Conservation (phyloP, 1,140 invertebrate genomes). For the Drosophila erecta region DNA sequence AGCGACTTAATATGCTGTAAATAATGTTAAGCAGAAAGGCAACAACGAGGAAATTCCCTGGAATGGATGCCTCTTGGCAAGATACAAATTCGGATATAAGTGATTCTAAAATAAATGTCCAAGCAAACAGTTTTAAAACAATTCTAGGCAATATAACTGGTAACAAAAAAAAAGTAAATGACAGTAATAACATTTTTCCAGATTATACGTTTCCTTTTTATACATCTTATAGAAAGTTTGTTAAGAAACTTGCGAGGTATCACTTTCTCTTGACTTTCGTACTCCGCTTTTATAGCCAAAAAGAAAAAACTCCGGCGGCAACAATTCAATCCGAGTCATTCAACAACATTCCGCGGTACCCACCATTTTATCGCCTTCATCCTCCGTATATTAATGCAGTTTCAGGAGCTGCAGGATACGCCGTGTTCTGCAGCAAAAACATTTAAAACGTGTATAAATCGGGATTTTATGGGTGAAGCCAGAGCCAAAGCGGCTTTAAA, state of each 20-base stretch:
- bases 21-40: constrained; percentile 42
- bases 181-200: too few relatives aligned
- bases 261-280: not conserved
- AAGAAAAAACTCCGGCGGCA: not conserved
- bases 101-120: too few relatives aligned
- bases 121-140: too few relatives aligned
- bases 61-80: not conserved
- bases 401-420: constrained; percentile 29
- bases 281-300: not conserved
- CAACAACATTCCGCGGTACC: constrained; percentile 31
- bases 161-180: not conserved
- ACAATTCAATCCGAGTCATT: constrained; percentile 44
- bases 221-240: not conserved
- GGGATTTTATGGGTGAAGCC: constrained; percentile 42
- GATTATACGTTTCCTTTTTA: too few relatives aligned
- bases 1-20: constrained; percentile 70
- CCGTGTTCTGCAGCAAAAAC: constrained; percentile 56
- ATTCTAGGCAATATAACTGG: too few relatives aligned
- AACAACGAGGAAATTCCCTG: constrained; percentile 6
- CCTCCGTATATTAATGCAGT: constrained; percentile 51
- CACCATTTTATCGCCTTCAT: constrained; percentile 26
- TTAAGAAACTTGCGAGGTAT: not conserved
- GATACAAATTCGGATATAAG: too few relatives aligned
- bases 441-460: constrained; percentile 68
- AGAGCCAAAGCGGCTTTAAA: constrained; percentile 65